These are phyloP conservation scores for Psammodynastes pulverulentus DNA, from an alignment of 2,113 vertebrate genomes.

Conservation along the genomic window DNA sequence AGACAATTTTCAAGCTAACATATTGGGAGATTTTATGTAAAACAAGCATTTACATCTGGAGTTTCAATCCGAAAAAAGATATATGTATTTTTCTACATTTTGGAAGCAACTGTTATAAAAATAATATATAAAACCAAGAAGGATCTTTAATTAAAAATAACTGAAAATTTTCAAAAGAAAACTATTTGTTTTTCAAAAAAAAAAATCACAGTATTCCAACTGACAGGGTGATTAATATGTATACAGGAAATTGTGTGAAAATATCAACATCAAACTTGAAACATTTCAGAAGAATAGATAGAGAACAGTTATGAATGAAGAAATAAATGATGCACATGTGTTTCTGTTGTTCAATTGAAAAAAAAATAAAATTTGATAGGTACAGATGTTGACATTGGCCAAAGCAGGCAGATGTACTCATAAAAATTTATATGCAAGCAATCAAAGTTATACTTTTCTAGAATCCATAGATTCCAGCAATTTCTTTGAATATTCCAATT, in stretches of 20 bases:
- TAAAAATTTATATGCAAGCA: background rate
- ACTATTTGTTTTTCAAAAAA: background rate
- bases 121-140: background rate
- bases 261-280: background rate
- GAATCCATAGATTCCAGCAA: background rate
- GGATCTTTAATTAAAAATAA: background rate
- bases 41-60: background rate
- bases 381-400: background rate
- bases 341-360: background rate
- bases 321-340: background rate
- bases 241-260: background rate
- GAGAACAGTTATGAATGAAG: background rate
- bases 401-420: background rate
- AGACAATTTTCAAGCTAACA: background rate
- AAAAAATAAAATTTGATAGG: background rate
- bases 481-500: background rate
- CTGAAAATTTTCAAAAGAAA: background rate
- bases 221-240: background rate
- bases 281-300: background rate
- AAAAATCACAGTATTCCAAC: background rate
- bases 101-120: background rate
- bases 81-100: background rate
- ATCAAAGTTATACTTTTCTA: background rate
- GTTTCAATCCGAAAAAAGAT: background rate
- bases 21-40: background rate